Base-by-base conservation (phyloP, 2,797 vertebrate species). In the Parauchenoglanis ngamensis region DNA sequence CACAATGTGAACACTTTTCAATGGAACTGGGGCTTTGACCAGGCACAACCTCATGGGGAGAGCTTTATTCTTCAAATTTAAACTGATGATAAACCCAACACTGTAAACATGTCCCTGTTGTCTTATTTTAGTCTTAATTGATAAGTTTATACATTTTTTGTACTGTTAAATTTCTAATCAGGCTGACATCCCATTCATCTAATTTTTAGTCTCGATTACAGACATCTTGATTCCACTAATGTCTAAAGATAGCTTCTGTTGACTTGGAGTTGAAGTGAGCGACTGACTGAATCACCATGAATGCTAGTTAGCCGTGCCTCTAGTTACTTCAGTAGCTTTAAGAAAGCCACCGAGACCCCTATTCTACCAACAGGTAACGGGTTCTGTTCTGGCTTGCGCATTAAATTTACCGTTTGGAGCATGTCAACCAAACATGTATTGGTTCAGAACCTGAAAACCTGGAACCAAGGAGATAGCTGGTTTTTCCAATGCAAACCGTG, bases 91-190 rank as follows among this genome's bases (percentile, higher is more conserved):
- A 46, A 81, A 63, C 2, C 35, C 49, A 81, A 46, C 17, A 17
- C 35, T 63, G 57, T 63, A 44, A 44, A 63, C 56, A 61, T 17
- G 56, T 61, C 56, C 35, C 40, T 10, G 12, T 63, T 63, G 79
- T 63, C 25, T 46, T 46, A 46, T 46, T 81, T 81, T 81, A 25
- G 40, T 61, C 35, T 81, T 80, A 61, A 61, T 40, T 44, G 77
- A 57, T 13, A 28, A 57, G 13, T 76, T 46, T 73, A 5, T 73
- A 5, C 4, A 7, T 11, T 70, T 17, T 68, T 35, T 17, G 8
- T 21, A 13, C 28, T 4, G 31, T 79, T 59, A 2, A 6, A 59
- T 28, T 76, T 78, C n/a, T 35, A 78, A 63, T n/a, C 78, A 25
- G 28, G 19, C 35, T 21, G 52, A 57, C 49, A 15, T 61, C 40